Evolutionary conservation across 2,888 invertebrate species (phyloP).

Genomic region (Ptychoptera contaminata): DNA sequence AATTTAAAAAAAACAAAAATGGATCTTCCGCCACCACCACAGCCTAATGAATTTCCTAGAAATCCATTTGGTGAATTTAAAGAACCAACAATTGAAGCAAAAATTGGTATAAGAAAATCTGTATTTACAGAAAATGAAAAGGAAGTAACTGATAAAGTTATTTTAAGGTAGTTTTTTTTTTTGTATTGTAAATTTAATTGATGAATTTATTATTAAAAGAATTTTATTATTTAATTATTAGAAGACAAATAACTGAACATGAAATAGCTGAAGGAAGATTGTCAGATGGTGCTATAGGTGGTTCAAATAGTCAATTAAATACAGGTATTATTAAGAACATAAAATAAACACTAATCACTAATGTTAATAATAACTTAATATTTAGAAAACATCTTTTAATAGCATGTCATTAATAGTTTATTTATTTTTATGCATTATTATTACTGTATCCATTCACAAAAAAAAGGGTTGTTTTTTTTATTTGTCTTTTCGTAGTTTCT

Average conservation of each 20-base stretch:
- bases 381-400: neutral
- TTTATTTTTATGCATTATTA: too few relatives aligned
- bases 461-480: too few relatives aligned
- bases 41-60: slow-evolving; percentile 59
- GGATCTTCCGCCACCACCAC: slow-evolving; percentile 60
- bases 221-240: slow-evolving; percentile 5
- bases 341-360: too few relatives aligned
- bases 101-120: slow-evolving; percentile 50
- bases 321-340: slow-evolving; percentile 8
- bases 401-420: too few relatives aligned
- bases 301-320: slow-evolving; percentile 14
- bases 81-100: slow-evolving; percentile 56
- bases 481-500: too few relatives aligned
- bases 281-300: slow-evolving; percentile 10
- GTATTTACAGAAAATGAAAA: slow-evolving; percentile 60
- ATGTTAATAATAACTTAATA: neutral
- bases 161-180: slow-evolving; percentile 31
- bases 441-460: too few relatives aligned
- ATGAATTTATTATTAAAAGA: neutral
- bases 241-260: slow-evolving; percentile 12
- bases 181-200: neutral
- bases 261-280: slow-evolving; percentile 12
- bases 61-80: slow-evolving; percentile 65
- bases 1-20: slow-evolving; percentile 66
- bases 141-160: slow-evolving; percentile 51